Evolutionary conservation across 2,888 invertebrate genomes (phyloP).

Genomic region (Agrilus biguttatus): DNA sequence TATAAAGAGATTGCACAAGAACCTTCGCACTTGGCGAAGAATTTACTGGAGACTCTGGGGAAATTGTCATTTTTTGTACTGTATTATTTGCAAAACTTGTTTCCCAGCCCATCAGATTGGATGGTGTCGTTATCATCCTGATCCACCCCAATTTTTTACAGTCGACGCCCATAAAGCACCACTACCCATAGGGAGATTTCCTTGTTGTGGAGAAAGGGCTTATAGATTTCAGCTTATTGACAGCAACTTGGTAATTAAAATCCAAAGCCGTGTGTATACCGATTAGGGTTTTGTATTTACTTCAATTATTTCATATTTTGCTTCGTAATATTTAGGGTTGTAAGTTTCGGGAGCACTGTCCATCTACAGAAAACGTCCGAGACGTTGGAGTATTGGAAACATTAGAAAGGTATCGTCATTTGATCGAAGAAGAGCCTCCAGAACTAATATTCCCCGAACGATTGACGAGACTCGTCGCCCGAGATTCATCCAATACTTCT

Average conservation of each 20-base stretch:
- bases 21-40: constrained; percentile 69
- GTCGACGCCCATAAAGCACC: constrained; percentile 49
- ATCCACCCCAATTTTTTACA: constrained; percentile 58
- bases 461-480: constrained; percentile 47
- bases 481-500: constrained; percentile 21
- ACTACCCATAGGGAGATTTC: constrained; percentile 55
- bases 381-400: constrained; percentile 53
- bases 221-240: constrained; percentile 63
- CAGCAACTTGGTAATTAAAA: constrained; percentile 28
- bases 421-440: constrained; percentile 49
- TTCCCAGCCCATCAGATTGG: constrained; percentile 65
- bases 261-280: constrained; percentile 23
- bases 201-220: constrained; percentile 79
- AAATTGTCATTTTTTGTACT: constrained; percentile 73
- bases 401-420: constrained; percentile 40
- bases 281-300: too few species aligned
- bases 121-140: constrained; percentile 74
- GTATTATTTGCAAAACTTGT: constrained; percentile 61
- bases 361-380: constrained; percentile 46
- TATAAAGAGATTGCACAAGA: constrained; percentile 58
- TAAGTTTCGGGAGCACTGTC: constrained; percentile 56
- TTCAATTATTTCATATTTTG: too few species aligned
- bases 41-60: constrained; percentile 92
- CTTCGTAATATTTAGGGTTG: constrained; percentile 35
- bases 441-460: constrained; percentile 54